Percentiles rank a stretch among this genome's conserved stretches.
Evolutionary conservation across 2,888 invertebrate genomes (phyloP).

Genomic region (Chromoteleia sp.): DNA sequence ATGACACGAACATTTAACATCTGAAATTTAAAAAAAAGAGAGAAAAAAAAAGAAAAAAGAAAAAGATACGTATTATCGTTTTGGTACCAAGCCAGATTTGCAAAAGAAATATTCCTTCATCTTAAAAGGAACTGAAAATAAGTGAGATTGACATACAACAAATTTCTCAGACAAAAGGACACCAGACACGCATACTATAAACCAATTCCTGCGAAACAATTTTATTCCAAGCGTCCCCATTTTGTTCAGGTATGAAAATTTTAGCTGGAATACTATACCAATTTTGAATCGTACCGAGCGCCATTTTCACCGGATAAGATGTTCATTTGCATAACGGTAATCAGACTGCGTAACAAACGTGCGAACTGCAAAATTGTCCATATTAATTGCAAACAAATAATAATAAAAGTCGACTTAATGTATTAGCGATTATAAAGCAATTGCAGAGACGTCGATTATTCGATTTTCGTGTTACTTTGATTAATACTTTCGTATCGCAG

Average conservation of each 20-base stretch:
- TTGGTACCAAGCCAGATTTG: too few species aligned
- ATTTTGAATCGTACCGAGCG: conserved; percentile 5
- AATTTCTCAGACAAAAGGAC: too few species aligned
- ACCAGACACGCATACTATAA: too few species aligned
- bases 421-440: neutral
- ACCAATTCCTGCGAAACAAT: neutral
- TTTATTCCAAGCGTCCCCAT: neutral
- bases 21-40: too few species aligned
- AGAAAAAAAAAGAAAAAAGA: too few species aligned
- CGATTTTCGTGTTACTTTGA: neutral
- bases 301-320: conserved; percentile 18
- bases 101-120: too few species aligned
- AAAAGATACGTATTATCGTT: too few species aligned
- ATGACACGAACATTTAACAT: too few species aligned
- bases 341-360: too few species aligned
- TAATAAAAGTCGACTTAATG: conserved; percentile 1
- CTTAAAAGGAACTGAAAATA: too few species aligned
- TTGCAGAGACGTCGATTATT: neutral
- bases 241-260: neutral
- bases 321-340: conserved; percentile 29
- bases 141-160: too few species aligned
- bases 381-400: conserved; percentile 10
- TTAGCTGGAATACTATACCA: conserved; percentile 11
- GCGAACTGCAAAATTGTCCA: neutral
- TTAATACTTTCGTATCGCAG: conserved; percentile 15